Evolutionary conservation across 1,140 invertebrate species (phyloP), one percentile per base, ranked within the genome.

Genomic region (Prorops nasuta): DNA sequence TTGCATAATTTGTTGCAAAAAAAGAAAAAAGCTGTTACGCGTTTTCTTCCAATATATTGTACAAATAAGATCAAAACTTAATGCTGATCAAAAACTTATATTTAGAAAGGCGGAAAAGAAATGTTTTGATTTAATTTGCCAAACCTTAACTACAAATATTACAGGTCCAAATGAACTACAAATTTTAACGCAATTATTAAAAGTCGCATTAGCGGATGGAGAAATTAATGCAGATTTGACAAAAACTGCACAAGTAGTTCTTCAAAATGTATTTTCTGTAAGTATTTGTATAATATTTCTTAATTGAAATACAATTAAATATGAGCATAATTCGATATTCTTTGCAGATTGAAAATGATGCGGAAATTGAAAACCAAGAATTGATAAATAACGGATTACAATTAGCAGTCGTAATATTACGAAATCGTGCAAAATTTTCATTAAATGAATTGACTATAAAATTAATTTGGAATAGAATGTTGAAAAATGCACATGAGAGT

Each of bases 41-140:
- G 45, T 49, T 20, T n/a, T 69, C 28, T 37, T 69, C 20, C 49
- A 67, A 39, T 60, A 49, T 20, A 55, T 67, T 6, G 58, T 60
- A 3, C 37, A 44, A 18, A 16, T 61, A 7, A 67, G 36, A 48
- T 8, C 51, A 44, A 63, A 65, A 45, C 46, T 69, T 8, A 54
- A 53, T 18, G 3, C 10, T 9, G 38, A 62, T 15, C 58, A 68
- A 48, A 66, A 58, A 45, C 8, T 10, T 18, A 44, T 54, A 17
- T 53, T 60, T 16, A 61, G 28, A 43, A 66, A 65, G 20, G 49
- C 54, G 19, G 48, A 58, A 24, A 47, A 51, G 24, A 68, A 53
- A 44, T 48, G 66, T 16, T 31, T 16, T 10, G 58, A 57, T 52
- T 51, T 20, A 19, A 48, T 60, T 14, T 32, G 59, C 9, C 51